A percentile compares a stretch with the other conserved stretches of the same genome.
Conservation (phyloP, 2,888 invertebrate genomes). For the Tillus elongatus region DNA sequence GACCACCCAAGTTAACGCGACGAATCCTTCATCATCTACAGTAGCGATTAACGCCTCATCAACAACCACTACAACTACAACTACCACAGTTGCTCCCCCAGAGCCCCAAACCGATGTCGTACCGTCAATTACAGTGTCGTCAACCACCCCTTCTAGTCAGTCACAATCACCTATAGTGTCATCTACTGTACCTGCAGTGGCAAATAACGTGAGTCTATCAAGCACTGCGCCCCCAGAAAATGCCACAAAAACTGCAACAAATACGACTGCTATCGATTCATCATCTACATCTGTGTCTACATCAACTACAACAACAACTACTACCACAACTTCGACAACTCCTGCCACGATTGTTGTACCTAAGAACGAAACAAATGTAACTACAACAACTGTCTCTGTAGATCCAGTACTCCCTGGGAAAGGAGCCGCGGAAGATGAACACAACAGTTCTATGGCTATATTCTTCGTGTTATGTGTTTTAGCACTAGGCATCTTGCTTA, state of each 20-base stretch:
- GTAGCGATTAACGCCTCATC: conserved; percentile 8
- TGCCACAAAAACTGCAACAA: too few species aligned
- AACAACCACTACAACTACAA: conserved; percentile 5
- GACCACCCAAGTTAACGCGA: neutral
- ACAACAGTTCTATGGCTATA: conserved; percentile 92
- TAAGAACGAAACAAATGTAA: conserved; percentile 28
- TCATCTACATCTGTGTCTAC: conserved; percentile 13
- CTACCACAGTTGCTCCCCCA: too few species aligned
- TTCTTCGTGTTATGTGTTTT: conserved; percentile 95
- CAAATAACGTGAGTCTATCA: too few species aligned
- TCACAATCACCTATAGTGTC: too few species aligned
- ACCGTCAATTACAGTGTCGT: too few species aligned
- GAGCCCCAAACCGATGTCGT: too few species aligned
- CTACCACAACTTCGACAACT: conserved; percentile 9
- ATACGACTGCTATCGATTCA: conserved; percentile 8
- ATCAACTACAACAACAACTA: conserved; percentile 9
- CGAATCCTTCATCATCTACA: conserved; percentile 4
- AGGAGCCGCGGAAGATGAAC: conserved; percentile 90
- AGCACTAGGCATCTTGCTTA: conserved; percentile 86
- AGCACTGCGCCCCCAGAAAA: neutral
- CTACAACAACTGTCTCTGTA: conserved; percentile 50
- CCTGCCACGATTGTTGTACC: conserved; percentile 12
- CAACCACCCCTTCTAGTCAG: too few species aligned
- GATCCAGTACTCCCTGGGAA: conserved; percentile 79
- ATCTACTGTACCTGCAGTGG: too few species aligned